Percentiles rank a stretch among this genome's conserved stretches.
Conservation (phyloP, 2,113 vertebrate genomes). For the Cyanoramphus novaezelandiae region DNA sequence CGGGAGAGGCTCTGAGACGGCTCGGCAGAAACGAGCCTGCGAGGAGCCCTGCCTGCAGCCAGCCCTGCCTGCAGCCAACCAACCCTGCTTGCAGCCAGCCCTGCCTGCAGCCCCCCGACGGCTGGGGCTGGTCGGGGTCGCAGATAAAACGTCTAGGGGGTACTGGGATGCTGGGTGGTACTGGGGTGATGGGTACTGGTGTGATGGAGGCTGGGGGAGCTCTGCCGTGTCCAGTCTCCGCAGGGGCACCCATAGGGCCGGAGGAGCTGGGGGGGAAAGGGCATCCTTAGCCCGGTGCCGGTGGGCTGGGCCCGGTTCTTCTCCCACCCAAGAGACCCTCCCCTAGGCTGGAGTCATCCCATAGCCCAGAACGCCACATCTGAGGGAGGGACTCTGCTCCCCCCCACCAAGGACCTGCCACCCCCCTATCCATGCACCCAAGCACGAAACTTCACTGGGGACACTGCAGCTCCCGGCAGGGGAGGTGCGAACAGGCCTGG, state of each 20-base stretch:
- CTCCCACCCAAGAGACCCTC: fast-evolving
- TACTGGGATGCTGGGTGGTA: background rate
- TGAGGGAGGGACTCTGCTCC: background rate
- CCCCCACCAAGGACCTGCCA: background rate
- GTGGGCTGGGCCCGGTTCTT: background rate
- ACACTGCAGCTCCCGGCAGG: background rate
- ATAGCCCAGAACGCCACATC: background rate
- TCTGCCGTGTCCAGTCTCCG: background rate
- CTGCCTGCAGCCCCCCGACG: background rate
- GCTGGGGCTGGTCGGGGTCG: background rate
- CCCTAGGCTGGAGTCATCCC: background rate
- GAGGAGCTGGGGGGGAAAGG: background rate
- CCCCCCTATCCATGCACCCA: background rate
- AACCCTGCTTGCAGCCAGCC: background rate
- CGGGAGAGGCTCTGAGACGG: conserved; percentile 38
- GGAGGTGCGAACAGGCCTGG: background rate
- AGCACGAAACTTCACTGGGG: background rate
- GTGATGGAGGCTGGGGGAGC: fast-evolving
- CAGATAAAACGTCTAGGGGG: background rate
- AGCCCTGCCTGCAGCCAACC: background rate
- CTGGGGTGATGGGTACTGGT: background rate
- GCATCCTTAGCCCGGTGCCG: background rate
- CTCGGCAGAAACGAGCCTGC: background rate
- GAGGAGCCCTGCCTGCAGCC: background rate
- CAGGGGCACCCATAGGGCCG: too few relatives aligned